phyloP scores from a whole-genome alignment of 2,888 invertebrate genomes.

The Sphaerophoria taeniata region DNA sequence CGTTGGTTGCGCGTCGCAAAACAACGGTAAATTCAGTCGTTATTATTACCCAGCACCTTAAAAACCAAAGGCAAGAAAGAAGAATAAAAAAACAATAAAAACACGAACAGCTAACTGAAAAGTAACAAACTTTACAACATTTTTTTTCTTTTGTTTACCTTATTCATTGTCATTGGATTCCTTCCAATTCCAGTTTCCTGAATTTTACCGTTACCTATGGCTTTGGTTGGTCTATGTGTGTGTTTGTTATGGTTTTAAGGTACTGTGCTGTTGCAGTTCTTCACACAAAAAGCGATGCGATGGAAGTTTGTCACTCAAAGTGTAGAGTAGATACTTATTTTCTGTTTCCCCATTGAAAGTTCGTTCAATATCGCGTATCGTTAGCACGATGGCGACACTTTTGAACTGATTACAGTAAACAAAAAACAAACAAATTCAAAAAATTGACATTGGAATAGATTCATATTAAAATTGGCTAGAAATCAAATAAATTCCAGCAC shows the following conservation, averaged over 20 bases:
- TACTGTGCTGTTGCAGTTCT: background rate
- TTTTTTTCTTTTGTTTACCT: constrained; percentile 34
- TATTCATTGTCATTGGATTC: constrained; percentile 43
- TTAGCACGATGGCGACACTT: background rate
- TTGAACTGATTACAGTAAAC: constrained; percentile 10
- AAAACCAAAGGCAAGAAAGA: constrained; percentile 2
- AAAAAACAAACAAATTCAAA: background rate
- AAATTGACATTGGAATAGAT: background rate
- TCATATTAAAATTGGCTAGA: background rate
- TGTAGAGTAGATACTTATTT: constrained; percentile 21
- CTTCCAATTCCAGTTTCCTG: constrained; percentile 56
- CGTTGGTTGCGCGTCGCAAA: constrained; percentile 18
- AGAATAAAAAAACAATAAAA: background rate
- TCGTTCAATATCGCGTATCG: constrained; percentile 15
- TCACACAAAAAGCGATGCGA: constrained; percentile 11
- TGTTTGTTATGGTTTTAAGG: constrained; percentile 9
- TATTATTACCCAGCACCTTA: constrained; percentile 18
- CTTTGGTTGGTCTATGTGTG: background rate
- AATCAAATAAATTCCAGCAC: no score
- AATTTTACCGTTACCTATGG: constrained; percentile 33
- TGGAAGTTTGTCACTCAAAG: constrained; percentile 41
- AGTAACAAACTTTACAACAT: constrained; percentile 23
- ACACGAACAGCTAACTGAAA: background rate
- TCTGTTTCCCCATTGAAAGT: constrained; percentile 7
- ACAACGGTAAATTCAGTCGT: constrained; percentile 25